Evolutionary conservation across 1,140 invertebrate species (phyloP), one percentile per base, ranked within the genome.

Genomic region (Heliconius melpomene): DNA sequence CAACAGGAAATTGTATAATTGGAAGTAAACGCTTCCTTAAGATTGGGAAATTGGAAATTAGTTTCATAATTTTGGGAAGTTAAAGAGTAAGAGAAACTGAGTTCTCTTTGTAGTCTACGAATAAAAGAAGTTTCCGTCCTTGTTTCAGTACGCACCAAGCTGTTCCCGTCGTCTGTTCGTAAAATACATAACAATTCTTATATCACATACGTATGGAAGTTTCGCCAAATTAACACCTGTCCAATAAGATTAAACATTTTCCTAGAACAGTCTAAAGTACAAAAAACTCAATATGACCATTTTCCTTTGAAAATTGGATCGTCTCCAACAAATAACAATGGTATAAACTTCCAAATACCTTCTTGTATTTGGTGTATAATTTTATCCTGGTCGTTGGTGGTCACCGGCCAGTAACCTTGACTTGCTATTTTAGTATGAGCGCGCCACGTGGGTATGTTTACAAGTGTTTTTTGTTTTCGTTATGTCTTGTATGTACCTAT

Each of bases 391-490:
- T 52, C 50, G 18, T 7, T 52, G 50, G 71, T 74, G n/a, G 72
- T 9, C 11, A 60, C 72, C 46, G 77, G 74, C 50, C 66, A 80
- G 78, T 80, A 50, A 80, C 82, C 82, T 80, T 83, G 79, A 80
- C 74, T 20, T 11, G 29, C 57, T 75, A 75, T 83, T 80, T 71
- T 50, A 40, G 60, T 72, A 50, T 73, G 78, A 83, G 75, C 75
- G 72, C 78, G 76, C 82, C 82, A 83, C 82, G 82, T 83, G 82
- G 73, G 23, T 76, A 20, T 82, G 82, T 83, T 83, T 80, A 79
- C 54, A 46, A 82, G 16, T 26, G 60, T 38, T 70, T 76, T 66
- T 75, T 76, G 57, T 76, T 29, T 75, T 46, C 18, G 13, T 23
- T 32, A 52, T 32, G 11, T 46, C 29, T 38, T 20, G 36, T 26